phyloP scores from a whole-genome alignment of 2,797 vertebrate genomes.

The Phyllotis vaccarum region DNA sequence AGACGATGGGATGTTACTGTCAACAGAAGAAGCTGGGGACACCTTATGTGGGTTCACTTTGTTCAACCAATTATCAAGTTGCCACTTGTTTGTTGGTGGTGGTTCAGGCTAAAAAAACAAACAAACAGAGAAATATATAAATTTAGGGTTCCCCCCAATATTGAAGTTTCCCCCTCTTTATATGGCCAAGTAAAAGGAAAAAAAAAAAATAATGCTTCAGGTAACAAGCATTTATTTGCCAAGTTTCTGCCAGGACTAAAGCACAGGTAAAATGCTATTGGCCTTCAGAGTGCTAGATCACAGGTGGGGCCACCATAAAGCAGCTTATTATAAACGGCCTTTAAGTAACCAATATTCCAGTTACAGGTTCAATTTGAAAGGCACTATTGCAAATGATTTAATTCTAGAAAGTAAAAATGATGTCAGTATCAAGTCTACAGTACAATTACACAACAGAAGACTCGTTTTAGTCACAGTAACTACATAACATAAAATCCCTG shows the following conservation, averaged over 20 bases:
- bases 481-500: neutral
- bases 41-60: constrained; percentile 95
- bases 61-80: constrained; percentile 99
- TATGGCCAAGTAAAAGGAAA: constrained; percentile 23
- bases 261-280: neutral
- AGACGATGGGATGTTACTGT: constrained; percentile 94
- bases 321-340: neutral
- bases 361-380: constrained; percentile 51
- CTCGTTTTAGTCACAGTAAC: constrained; percentile 34
- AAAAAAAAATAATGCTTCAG: neutral
- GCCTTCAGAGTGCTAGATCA: neutral
- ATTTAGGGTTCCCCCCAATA: neutral
- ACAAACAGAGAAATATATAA: constrained; percentile 72
- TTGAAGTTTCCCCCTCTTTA: neutral
- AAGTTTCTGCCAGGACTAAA: constrained; percentile 24
- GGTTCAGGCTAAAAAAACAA: constrained; percentile 93
- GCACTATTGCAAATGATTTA: constrained; percentile 41
- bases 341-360: constrained; percentile 50
- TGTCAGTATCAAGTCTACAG: neutral
- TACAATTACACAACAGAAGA: constrained; percentile 15
- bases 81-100: constrained; percentile 97
- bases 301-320: neutral
- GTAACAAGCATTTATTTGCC: constrained; percentile 7
- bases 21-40: constrained; percentile 96
- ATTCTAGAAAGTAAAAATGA: constrained; percentile 52